Evolutionary conservation across 2,797 vertebrate genomes (phyloP).

Genomic region (Oreonectes daqikongensis): DNA sequence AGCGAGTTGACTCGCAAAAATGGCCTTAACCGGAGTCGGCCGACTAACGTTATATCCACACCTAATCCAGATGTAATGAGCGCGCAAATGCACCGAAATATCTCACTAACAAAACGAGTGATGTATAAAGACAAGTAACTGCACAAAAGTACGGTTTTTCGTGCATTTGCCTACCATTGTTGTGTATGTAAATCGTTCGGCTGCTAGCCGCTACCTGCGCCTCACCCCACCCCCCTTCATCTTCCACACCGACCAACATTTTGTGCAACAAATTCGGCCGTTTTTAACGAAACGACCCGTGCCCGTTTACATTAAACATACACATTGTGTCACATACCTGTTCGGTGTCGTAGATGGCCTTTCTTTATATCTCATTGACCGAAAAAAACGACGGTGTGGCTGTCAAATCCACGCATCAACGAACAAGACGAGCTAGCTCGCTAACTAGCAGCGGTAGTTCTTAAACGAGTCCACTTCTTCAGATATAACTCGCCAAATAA

Average conservation of each 20-base stretch:
- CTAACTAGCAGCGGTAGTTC: conserved; percentile 79
- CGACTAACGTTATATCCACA: not conserved
- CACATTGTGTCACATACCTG: conserved; percentile 66
- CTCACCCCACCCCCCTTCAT: conserved; percentile 50
- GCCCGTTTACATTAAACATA: not conserved
- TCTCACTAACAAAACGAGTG: not conserved
- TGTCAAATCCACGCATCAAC: conserved; percentile 80
- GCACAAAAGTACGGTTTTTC: not conserved
- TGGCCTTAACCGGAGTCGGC: conserved; percentile 4
- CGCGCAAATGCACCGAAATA: not conserved
- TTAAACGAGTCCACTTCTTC: conserved; percentile 71
- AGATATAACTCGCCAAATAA: conserved; percentile 57
- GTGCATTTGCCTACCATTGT: conserved; percentile 35
- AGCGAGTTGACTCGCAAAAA: not conserved
- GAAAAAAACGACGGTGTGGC: conserved; percentile 70
- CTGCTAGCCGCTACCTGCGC: conserved; percentile 45
- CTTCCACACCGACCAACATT: conserved; percentile 2
- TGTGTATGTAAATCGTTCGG: conserved; percentile 53
- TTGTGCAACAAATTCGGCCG: not conserved
- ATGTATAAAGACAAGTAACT: not conserved
- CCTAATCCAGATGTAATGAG: not conserved
- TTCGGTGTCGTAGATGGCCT: conserved; percentile 70
- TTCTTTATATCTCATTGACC: conserved; percentile 81
- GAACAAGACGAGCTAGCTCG: conserved; percentile 75
- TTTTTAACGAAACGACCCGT: not conserved